Conservation (phyloP, 1,140 invertebrate genomes). For the Helicorthomorpha holstii region DNA sequence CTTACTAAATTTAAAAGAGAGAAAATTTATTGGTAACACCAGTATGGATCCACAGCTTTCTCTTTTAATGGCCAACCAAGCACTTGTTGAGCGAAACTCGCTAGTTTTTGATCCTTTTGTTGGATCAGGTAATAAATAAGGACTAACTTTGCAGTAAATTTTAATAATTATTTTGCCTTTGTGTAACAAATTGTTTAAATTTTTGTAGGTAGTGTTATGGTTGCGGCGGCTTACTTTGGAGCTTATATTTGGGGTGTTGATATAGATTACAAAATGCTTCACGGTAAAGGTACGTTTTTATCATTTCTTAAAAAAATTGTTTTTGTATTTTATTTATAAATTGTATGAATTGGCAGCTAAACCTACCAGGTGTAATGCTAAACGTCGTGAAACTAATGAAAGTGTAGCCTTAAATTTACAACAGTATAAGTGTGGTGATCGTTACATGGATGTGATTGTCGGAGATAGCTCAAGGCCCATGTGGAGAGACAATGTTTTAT, state of each 20-base stretch:
- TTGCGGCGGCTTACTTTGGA: slow-evolving; percentile 79
- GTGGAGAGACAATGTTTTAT: slow-evolving; percentile 47
- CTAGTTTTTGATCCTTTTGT: slow-evolving; percentile 88
- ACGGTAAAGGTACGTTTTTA: slow-evolving; percentile 38
- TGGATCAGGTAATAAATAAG: slow-evolving; percentile 45
- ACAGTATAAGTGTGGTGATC: slow-evolving; percentile 58
- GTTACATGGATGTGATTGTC: slow-evolving; percentile 73
- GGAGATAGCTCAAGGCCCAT: slow-evolving; percentile 70
- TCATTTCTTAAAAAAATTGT: not conserved
- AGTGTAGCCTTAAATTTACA: slow-evolving; percentile 64
- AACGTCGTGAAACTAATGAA: slow-evolving; percentile 46
- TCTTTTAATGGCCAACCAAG: slow-evolving; percentile 87
- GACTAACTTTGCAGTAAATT: not conserved
- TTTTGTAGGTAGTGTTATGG: slow-evolving; percentile 53
- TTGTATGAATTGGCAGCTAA: not conserved
- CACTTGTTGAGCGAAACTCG: slow-evolving; percentile 48
- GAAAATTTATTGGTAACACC: slow-evolving; percentile 93
- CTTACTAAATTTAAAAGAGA: slow-evolving; percentile 62
- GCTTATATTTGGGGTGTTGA: slow-evolving; percentile 78
- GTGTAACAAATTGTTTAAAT: not conserved
- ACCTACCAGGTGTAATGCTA: not conserved
- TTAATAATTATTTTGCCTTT: too few species aligned
- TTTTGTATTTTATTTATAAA: slow-evolving; percentile 3
- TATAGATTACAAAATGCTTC: slow-evolving; percentile 84
- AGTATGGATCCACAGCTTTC: slow-evolving; percentile 90